A percentile compares a stretch with the other conserved stretches of the same genome.
phyloP scores from a whole-genome alignment of 2,797 vertebrate species.

The Parambassis ranga region DNA sequence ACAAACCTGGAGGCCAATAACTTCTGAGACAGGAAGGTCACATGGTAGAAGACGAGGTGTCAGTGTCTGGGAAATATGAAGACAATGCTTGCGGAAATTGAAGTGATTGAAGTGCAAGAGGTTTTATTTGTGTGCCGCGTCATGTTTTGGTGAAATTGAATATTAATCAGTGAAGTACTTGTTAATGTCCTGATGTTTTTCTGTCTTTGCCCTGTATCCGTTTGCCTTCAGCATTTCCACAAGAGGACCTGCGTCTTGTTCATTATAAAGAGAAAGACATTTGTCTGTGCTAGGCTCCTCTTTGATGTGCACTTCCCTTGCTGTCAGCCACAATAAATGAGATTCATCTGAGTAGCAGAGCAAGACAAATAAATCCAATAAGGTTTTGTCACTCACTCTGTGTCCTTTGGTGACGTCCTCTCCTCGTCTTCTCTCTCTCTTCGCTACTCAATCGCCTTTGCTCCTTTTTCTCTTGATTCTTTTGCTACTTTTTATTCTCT shows the following conservation, averaged over 20 bases:
- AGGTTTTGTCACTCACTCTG: constrained; percentile 76
- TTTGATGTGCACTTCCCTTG: constrained; percentile 65
- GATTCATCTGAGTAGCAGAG: constrained; percentile 75
- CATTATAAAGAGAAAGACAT: constrained; percentile 65
- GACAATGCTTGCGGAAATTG: constrained; percentile 5
- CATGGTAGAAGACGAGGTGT: not conserved
- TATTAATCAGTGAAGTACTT: constrained; percentile 14
- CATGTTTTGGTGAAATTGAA: not conserved
- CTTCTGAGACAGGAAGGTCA: not conserved
- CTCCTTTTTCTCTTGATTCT: constrained; percentile 15
- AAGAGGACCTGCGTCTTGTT: constrained; percentile 50
- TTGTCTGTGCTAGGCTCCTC: constrained; percentile 50
- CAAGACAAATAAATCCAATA: constrained; percentile 82
- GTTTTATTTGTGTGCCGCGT: not conserved
- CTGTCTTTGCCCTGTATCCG: constrained; percentile 9
- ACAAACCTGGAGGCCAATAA: not conserved
- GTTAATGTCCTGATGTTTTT: not conserved
- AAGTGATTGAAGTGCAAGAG: not conserved
- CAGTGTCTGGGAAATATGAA: constrained; percentile 24
- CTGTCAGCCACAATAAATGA: constrained; percentile 76
- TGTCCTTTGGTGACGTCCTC: constrained; percentile 62
- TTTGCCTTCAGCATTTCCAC: constrained; percentile 30
- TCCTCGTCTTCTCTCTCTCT: constrained; percentile 9
- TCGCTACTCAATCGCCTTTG: not conserved
- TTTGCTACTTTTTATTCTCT: constrained; percentile 23